phyloP scores from a whole-genome alignment of 2,888 invertebrate species.

The Spilosoma lubricipeda region DNA sequence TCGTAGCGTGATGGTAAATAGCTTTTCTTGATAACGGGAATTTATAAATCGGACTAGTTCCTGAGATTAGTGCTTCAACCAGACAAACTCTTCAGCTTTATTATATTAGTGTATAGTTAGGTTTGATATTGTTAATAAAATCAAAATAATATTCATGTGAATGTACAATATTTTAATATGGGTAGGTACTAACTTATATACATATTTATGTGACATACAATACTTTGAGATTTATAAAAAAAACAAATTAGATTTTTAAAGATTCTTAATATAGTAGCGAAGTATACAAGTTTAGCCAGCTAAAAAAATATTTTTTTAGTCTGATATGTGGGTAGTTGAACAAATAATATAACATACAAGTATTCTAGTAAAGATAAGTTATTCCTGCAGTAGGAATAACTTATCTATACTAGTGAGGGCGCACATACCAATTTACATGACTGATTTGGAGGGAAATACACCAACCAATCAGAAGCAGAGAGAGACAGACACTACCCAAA shows the following conservation, averaged over 20 bases:
- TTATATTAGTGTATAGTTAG: not conserved
- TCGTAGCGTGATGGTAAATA: too few relatives aligned
- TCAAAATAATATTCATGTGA: not conserved
- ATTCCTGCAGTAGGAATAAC: too few relatives aligned
- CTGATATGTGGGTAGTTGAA: not conserved
- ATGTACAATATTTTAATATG: not conserved
- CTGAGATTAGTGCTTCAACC: too few relatives aligned
- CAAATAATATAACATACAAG: not conserved
- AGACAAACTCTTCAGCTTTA: too few relatives aligned
- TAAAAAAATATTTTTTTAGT: not conserved
- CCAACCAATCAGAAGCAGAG: too few relatives aligned
- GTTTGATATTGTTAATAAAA: not conserved
- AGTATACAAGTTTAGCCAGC: not conserved
- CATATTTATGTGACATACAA: not conserved
- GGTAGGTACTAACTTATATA: not conserved
- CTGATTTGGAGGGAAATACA: too few relatives aligned
- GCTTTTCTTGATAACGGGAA: too few relatives aligned
- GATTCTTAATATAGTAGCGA: not conserved
- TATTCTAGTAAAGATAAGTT: not conserved
- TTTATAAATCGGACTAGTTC: too few relatives aligned
- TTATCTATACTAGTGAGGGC: too few relatives aligned
- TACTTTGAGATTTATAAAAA: not conserved
- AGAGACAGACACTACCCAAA: too few relatives aligned
- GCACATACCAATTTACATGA: too few relatives aligned
- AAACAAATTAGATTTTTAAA: not conserved